phyloP scores from a whole-genome alignment of 1,140 invertebrate genomes.

The Bicyclus anynana region DNA sequence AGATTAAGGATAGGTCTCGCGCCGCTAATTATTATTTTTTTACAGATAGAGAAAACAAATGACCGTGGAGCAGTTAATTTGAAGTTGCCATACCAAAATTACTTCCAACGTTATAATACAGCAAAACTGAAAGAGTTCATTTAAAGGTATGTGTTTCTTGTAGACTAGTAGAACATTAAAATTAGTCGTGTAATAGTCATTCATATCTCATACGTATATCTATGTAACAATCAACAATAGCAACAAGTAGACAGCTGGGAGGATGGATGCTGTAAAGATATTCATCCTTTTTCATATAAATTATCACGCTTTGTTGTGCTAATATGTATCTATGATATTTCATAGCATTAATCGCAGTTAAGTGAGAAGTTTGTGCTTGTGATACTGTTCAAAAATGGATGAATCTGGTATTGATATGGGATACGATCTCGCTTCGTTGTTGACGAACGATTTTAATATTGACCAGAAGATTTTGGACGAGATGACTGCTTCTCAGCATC shows the following conservation, averaged over 20 bases:
- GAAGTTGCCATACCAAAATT: constrained; percentile 18
- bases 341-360: constrained; percentile 36
- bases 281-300: constrained; percentile 46
- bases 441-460: constrained; percentile 77
- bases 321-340: constrained; percentile 47
- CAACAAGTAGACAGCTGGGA: constrained; percentile 73
- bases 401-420: constrained; percentile 86
- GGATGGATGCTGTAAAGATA: constrained; percentile 64
- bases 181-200: constrained; percentile 49
- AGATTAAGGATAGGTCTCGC: no score
- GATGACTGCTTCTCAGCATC: constrained; percentile 72
- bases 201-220: constrained; percentile 46
- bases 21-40: no score
- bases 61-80: no score
- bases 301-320: constrained; percentile 49
- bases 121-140: constrained; percentile 8
- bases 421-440: constrained; percentile 82
- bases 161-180: constrained; percentile 22
- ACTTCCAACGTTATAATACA: constrained; percentile 6
- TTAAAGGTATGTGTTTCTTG: neutral
- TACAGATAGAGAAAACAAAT: no score
- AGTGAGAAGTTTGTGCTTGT: constrained; percentile 67
- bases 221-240: constrained; percentile 55
- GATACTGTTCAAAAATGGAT: constrained; percentile 72
- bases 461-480: constrained; percentile 77